Evolutionary conservation across 2,888 invertebrate species (phyloP), one percentile per base, ranked within the genome.

Genomic region (Stratiomys singularior): DNA sequence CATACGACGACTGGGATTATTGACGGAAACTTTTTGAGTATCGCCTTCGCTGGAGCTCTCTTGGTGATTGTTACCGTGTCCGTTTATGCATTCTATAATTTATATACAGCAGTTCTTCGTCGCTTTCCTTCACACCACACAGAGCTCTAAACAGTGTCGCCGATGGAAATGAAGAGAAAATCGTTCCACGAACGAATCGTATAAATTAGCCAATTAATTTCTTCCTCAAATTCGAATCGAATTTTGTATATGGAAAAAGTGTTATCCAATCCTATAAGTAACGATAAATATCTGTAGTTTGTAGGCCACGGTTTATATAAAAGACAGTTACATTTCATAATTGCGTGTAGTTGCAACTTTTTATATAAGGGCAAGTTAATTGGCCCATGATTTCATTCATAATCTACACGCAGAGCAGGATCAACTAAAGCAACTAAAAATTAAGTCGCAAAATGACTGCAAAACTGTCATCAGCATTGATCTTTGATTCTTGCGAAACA

Each of bases 11-110:
- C 84, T n/a, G 91, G 90, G 56, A 92, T 95, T 84, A 95, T 96
- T 60, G 94, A 95, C 83, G 93, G 93, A 0, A 93, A 93, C 84
- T 94, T 96, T 84, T 88, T 96, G 0, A 94, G 94, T 82, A 90
- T 95, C 82, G 94, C 96, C 47, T 96, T 77, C 18, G 77, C 66
- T 1, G 77, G 77, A 25, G 77, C 77, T 9, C 56, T 77, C 7
- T 83, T 93, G 11, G 92, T 95, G 60, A 95, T 96, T 78, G 86
- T 95, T 9, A 91, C 93, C 82, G 95, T 96, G 56, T 94, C 95
- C 76, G 89, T 93, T 0, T 95, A 95, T 83, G 95, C 96, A 0
- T 96, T 96, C 85, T 94, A 94, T 82, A 95, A 94, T 86, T 88
- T 96, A 0, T 94, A 93, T 84, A 89, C 91, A 82, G 94, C 94